A percentile compares a stretch with the other conserved stretches of the same genome.
phyloP scores from a whole-genome alignment of 2,113 vertebrate genomes.

The Cichladusa arquata region DNA sequence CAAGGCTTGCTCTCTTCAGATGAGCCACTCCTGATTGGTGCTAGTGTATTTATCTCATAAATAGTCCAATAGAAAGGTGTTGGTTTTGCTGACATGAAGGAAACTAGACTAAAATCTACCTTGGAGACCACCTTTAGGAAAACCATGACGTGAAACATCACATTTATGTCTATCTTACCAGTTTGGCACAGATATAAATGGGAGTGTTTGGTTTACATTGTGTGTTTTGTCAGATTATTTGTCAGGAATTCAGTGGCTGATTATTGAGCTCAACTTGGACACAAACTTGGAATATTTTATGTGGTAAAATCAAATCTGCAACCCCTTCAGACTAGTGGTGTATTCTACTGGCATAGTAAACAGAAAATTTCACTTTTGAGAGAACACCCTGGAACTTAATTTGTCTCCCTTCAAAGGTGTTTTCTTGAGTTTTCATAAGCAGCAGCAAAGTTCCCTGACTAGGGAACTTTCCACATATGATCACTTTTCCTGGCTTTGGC shows the following conservation, averaged over 20 bases:
- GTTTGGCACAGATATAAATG: neutral
- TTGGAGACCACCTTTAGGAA: neutral
- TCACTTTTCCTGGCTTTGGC: neutral
- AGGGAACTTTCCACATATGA: neutral
- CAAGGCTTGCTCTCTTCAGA: neutral
- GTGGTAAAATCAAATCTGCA: neutral
- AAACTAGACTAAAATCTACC: neutral
- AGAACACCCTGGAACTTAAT: neutral
- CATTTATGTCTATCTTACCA: neutral
- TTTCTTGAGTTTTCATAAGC: neutral
- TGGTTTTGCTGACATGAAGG: neutral
- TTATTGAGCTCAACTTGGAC: neutral
- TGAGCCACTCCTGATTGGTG: neutral
- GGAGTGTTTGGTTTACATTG: neutral
- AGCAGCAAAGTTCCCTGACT: neutral
- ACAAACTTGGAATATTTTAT: neutral
- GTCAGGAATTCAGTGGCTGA: neutral
- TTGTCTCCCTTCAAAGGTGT: neutral
- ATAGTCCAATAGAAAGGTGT: neutral
- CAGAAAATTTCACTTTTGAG: neutral
- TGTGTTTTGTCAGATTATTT: neutral
- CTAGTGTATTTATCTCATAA: neutral
- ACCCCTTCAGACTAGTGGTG: neutral
- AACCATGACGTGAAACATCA: neutral
- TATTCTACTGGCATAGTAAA: neutral